Evolutionary conservation across 2,113 vertebrate species (phyloP), one percentile per base, ranked within the genome.

Genomic region (Entelurus aequoreus): DNA sequence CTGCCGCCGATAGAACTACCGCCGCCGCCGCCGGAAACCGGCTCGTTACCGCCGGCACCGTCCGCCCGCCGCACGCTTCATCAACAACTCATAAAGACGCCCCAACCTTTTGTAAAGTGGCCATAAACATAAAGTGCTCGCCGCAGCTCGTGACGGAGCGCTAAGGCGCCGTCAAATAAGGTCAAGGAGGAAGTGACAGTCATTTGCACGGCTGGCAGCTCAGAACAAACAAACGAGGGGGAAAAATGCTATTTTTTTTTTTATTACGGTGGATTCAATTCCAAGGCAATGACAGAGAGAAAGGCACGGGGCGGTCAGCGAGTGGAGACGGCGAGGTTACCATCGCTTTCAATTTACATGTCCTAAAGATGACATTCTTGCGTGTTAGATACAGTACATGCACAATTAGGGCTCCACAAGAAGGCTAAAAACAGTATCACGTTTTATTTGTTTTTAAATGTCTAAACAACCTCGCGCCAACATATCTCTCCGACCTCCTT

Each of bases 1-100:
- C 82, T 85, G 82, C 81, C 79, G 82, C 65, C 63, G 72, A 82
- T 83, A 76, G 71, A 78, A 68, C 78, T 75, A 70, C 81, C 79
- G 82, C 65, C 63, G 72, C 79, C 71, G 68, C 42, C 42, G 42
- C 42, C 42, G 4, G 42, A 10, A 44, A 44, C 36, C 62, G n/a
- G 52, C 67, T 42, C 12, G 40, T 65, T 72, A 66, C 76, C 68
- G 63, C 70, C 61, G 36, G 71, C 63, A 66, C 62, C 60, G 57
- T 77, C 69, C 66, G 78, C 75, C 72, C 8, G 15, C 62, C 36
- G 71, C 1, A 14, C 0, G 63, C 54, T 66, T 75, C 69, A 81
- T 75, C 69, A 75, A 76, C 67, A 71, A 62, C 60, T 62, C 69
- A 58, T 66, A 66, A 69, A 50, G 51, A 76, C 19, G 62, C 44